Base-by-base conservation (phyloP, 1,140 invertebrate genomes). In the Solenopsis fugax region DNA sequence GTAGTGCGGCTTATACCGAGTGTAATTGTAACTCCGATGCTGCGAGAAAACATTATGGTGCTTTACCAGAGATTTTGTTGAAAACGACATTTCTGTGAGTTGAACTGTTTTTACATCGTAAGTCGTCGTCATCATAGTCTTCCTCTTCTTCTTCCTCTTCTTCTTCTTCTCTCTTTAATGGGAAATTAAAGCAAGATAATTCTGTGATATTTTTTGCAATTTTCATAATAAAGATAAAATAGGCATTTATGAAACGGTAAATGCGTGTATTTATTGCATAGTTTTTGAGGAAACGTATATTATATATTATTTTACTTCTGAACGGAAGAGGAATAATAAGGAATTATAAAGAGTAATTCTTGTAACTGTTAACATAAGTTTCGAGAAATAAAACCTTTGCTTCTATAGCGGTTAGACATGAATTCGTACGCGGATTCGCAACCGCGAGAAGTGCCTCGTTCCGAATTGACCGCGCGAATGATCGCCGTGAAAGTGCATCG, bases 1-100 rank as follows among this genome's bases (percentile, higher is more conserved):
- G 90, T 92, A 92, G 90, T 85, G 87, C 77, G 77, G 90, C 73
- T 84, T 87, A 65, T 77, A 87, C 48, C 88, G 80, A 81, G 78
- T 58, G 48, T 52, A 87, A 62, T 62, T 71, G 73, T 54, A 73
- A 41, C 64, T 50, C 52, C 37, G 65, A 69, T 45, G 67, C 58
- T 37, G n/a, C 54, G 60, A 50, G 54, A 71, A 41, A 81, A 56
- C 56, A 45, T 37, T 24, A 88, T 88, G 89, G 62, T 64, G 80
- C 60, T 50, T 77, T 37, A 45, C 58, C 24, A 67, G 50, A 60
- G 50, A 65, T 48, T 48, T 10, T 6, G 41, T 21, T 88, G 7
- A 56, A 80, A 75, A 81, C 60, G 37, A 84, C 72, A 52, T 60
- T 65, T 87, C 21, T 58, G 52, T 48, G 6, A 60, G 7, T 37